These are phyloP conservation scores for Lamprotornis superbus DNA, from an alignment of 2,113 vertebrate genomes.

Conservation along the genomic window DNA sequence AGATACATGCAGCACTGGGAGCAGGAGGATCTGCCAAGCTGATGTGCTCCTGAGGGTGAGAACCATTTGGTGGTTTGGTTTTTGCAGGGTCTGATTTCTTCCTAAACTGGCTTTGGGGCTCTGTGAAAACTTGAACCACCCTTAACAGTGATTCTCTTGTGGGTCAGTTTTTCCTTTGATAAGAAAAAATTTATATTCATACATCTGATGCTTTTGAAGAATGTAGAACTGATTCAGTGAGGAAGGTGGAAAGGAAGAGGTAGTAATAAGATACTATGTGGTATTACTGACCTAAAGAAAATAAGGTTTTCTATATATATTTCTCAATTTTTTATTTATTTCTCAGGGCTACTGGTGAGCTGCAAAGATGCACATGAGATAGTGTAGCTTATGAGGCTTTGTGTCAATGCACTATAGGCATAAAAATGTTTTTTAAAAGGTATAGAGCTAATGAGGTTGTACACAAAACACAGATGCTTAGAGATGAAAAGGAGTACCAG, in stretches of 20 bases:
- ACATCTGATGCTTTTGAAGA: background rate
- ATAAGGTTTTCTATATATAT: background rate
- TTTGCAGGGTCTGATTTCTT: background rate
- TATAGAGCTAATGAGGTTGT: background rate
- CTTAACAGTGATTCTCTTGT: background rate
- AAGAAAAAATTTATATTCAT: background rate
- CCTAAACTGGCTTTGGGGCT: background rate
- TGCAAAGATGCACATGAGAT: background rate
- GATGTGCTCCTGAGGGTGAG: background rate
- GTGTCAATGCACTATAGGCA: background rate
- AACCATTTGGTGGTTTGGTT: background rate
- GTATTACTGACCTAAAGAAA: background rate
- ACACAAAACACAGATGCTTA: background rate
- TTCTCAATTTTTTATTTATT: background rate
- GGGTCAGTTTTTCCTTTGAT: background rate
- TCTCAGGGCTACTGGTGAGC: background rate
- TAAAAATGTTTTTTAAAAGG: slow-evolving; percentile 17
- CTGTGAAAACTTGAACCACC: background rate
- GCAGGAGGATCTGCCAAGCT: background rate
- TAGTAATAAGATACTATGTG: background rate
- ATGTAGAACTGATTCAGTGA: background rate
- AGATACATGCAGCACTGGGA: background rate
- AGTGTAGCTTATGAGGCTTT: background rate
- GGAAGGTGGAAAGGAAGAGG: background rate
- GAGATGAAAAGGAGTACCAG: background rate